Evolutionary conservation across 2,113 vertebrate genomes (phyloP).

Genomic region (Telmatochromis brachygnathus): DNA sequence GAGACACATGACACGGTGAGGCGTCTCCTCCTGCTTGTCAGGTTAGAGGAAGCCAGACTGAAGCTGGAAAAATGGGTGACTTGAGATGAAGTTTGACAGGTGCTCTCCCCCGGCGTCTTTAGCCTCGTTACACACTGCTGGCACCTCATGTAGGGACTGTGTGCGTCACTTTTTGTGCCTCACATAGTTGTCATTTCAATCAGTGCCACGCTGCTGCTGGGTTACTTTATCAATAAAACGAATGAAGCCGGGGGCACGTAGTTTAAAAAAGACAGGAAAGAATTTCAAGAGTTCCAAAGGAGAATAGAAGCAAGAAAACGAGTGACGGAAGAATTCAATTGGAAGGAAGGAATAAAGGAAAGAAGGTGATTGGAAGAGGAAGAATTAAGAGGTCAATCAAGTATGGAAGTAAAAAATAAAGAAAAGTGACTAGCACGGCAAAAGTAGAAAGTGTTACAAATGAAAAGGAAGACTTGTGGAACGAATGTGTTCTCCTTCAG

Average conservation of each 20-base stretch:
- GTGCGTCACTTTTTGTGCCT: slow-evolving; percentile 38
- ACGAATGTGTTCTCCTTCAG: accelerated
- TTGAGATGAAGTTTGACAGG: slow-evolving; percentile 81
- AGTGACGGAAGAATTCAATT: neutral
- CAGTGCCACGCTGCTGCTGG: neutral
- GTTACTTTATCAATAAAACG: slow-evolving; percentile 27
- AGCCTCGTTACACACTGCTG: slow-evolving; percentile 10
- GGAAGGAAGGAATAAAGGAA: neutral
- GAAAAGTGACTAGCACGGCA: neutral
- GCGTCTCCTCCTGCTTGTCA: neutral
- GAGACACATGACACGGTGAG: neutral
- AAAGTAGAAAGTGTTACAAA: neutral
- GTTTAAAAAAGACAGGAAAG: neutral
- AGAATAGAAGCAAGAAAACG: neutral
- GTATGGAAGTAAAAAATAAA: neutral
- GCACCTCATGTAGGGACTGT: neutral
- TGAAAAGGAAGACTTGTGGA: neutral
- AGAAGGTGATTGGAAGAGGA: neutral
- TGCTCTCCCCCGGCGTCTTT: slow-evolving; percentile 60
- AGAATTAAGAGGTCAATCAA: neutral
- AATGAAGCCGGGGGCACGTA: neutral
- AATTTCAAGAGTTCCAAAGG: neutral
- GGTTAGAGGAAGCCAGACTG: slow-evolving; percentile 56
- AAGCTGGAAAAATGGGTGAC: slow-evolving; percentile 55
- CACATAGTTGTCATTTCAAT: slow-evolving; percentile 29